Evolutionary conservation across 2,113 vertebrate species (phyloP).

Genomic region (Scomber colias): DNA sequence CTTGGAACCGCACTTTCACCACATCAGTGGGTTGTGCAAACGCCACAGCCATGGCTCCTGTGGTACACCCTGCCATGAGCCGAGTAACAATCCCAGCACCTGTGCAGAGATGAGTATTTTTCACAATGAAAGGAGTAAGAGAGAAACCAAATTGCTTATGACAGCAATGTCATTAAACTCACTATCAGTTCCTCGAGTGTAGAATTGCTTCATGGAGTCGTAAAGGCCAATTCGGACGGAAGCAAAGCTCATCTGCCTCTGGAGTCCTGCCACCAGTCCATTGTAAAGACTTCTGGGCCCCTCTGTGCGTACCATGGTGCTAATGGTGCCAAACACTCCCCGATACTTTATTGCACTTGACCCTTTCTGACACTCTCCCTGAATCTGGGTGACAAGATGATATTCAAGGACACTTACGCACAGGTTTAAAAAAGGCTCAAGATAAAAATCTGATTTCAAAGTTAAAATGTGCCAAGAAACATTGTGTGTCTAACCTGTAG

Average conservation of each 20-base stretch:
- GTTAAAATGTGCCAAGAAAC: not conserved
- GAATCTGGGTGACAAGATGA: conserved; percentile 81
- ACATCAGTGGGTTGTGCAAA: conserved; percentile 94
- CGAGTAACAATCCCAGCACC: conserved; percentile 86
- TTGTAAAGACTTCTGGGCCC: conserved; percentile 87
- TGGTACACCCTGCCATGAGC: conserved; percentile 91
- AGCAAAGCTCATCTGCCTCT: conserved; percentile 89
- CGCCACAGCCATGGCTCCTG: conserved; percentile 90
- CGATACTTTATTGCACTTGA: conserved; percentile 76
- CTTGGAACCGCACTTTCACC: conserved; percentile 93
- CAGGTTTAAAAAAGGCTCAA: not conserved
- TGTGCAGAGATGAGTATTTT: conserved; percentile 57
- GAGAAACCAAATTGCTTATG: not conserved
- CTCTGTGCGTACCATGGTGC: conserved; percentile 87
- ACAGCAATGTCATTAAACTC: conserved; percentile 63
- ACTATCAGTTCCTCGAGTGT: conserved; percentile 90
- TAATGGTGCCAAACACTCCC: conserved; percentile 87
- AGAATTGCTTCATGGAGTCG: conserved; percentile 89
- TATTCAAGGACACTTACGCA: conserved; percentile 1
- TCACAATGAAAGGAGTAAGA: not conserved
- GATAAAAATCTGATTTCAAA: not conserved
- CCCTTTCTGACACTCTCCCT: conserved; percentile 83
- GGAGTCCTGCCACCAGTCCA: conserved; percentile 88
- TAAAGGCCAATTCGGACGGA: conserved; percentile 87
- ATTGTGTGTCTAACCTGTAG: conserved; percentile 85